Evolutionary conservation across 2,113 vertebrate species (phyloP).

Genomic region (Scopus umbretta): DNA sequence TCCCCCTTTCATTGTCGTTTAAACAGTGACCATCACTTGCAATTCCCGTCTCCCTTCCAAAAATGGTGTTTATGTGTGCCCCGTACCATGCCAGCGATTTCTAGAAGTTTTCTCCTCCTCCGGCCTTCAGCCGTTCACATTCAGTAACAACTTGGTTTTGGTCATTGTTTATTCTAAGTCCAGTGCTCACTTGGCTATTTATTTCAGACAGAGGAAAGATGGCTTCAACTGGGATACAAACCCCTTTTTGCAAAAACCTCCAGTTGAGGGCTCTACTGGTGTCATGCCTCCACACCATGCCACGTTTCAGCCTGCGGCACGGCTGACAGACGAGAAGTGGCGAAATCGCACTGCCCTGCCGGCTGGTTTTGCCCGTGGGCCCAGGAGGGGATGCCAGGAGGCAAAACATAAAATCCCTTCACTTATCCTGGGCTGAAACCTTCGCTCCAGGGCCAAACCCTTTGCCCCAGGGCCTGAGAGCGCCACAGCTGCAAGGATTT

Average conservation of each 20-base stretch:
- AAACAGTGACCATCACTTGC: neutral
- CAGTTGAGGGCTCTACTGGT: neutral
- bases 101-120: neutral
- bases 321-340: neutral
- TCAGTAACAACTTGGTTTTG: neutral
- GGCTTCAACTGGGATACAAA: neutral
- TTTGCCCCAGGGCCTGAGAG: neutral
- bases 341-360: fast-evolving
- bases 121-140: neutral
- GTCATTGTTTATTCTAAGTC: neutral
- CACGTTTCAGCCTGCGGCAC: neutral
- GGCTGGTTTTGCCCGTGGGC: neutral
- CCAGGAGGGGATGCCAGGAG: neutral
- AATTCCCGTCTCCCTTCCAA: neutral
- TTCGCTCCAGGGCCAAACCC: neutral
- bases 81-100: neutral
- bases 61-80: neutral
- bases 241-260: neutral
- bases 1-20: neutral
- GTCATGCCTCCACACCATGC: neutral
- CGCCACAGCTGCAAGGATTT: neutral
- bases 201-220: neutral
- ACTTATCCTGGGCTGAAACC: neutral
- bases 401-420: neutral
- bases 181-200: neutral